Evolutionary conservation across 2,888 invertebrate species (phyloP), one percentile per base, ranked within the genome.

Genomic region (Vesta saturnalis): DNA sequence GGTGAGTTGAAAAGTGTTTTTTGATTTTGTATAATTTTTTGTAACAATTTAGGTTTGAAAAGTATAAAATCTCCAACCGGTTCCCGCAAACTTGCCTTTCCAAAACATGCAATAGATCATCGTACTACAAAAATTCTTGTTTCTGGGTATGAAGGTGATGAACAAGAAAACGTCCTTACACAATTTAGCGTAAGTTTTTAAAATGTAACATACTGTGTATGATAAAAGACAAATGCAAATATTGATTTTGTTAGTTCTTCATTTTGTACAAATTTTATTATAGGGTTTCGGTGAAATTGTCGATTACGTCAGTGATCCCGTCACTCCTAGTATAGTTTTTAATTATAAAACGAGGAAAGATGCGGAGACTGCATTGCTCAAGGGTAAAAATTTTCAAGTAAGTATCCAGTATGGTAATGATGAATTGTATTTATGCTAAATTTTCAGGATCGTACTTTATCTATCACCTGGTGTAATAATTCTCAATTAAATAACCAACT

Each of bases 261-360:
- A 49, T 12, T 39, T 18, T 58, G 30, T 15, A 10, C 15, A 10
- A n/a, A 1, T 61, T 67, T 14, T 39, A 21, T 49, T 61, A 60
- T 84, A 95, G 95, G 91, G 92, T 90, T 95, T 90, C 83, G 96
- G 96, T 60, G 94, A 94, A 81, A 91, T 97, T 73, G 91, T 91
- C n/a, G 93, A 93, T 81, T 92, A 94, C 80, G 90, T 91, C 73
- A 85, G 86, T 10, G 92, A 93, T 80, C 88, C 90, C 60, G 88
- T 89, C 23, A 89, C 92, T 68, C 95, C 95, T 14, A 91, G 92
- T 77, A 86, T 94, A 73, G 89, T 92, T 54, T 84, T 95, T 60
- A 91, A 91, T 81, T 95, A 90, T 85, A 89, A 90, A 76, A 88
- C 90, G 39, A 87, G 95, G 54, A 90, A 91, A 78, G 92, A 93